Evolutionary conservation across 2,113 vertebrate species (phyloP).

Genomic region (Carettochelys insculpta): DNA sequence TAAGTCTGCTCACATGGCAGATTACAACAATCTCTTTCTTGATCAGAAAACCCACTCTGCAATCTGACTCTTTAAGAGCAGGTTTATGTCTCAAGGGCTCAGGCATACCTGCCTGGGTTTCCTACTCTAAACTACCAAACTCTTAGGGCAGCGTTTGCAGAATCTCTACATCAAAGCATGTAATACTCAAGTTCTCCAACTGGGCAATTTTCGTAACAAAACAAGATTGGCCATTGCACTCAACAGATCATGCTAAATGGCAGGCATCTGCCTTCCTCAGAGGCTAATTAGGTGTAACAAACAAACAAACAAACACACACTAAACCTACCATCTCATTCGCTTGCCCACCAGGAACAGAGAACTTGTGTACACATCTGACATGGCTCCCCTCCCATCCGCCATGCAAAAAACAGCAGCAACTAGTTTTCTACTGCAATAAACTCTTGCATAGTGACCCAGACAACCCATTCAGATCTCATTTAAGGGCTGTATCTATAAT

Average conservation of each 20-base stretch:
- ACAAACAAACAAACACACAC: too few species aligned
- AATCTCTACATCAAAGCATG: neutral
- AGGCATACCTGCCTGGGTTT: constrained; percentile 3
- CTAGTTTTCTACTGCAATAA: neutral
- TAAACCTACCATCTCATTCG: neutral
- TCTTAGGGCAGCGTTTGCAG: neutral
- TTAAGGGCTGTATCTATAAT: constrained; percentile 45
- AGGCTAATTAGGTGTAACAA: neutral
- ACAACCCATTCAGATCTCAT: constrained; percentile 2
- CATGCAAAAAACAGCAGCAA: neutral
- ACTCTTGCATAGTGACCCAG: constrained; percentile 5
- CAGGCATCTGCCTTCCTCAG: neutral
- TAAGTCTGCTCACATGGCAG: constrained; percentile 28
- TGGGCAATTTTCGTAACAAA: neutral
- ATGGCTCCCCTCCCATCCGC: neutral
- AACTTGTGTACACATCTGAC: neutral
- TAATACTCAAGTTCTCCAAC: neutral
- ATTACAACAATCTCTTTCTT: neutral
- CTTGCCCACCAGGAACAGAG: neutral
- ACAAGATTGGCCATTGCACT: neutral
- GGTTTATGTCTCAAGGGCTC: constrained; percentile 39
- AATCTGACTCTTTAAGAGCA: constrained; percentile 8
- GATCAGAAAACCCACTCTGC: neutral
- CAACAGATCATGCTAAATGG: neutral
- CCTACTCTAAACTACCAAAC: neutral